A percentile compares a stretch with the other conserved stretches of the same genome.
Evolutionary conservation across 2,797 vertebrate genomes (phyloP).

Genomic region (Enteromius paludinosus): DNA sequence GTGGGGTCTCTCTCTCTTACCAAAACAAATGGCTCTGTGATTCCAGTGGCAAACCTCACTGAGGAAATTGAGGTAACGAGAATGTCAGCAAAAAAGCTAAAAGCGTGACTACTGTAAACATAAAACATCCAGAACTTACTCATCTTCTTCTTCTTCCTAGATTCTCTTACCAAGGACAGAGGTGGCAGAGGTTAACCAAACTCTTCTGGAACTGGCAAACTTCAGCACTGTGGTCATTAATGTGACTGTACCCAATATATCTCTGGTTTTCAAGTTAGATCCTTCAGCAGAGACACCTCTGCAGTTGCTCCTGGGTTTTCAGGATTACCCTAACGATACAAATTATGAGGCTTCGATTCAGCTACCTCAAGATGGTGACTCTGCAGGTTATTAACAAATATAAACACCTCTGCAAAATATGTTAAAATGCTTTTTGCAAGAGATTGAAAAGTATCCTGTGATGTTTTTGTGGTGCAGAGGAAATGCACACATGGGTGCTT

Average conservation of each 20-base stretch:
- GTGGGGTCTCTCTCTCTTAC: slow-evolving; percentile 88
- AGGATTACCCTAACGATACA: slow-evolving; percentile 83
- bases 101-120: neutral
- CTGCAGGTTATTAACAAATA: slow-evolving; percentile 73
- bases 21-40: slow-evolving; percentile 77
- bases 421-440: neutral
- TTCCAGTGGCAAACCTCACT: slow-evolving; percentile 82
- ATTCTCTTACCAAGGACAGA: slow-evolving; percentile 84
- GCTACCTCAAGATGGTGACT: slow-evolving; percentile 73
- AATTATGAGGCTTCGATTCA: slow-evolving; percentile 77
- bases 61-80: slow-evolving; percentile 87
- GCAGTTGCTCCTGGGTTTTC: slow-evolving; percentile 83
- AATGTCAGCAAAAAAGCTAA: neutral
- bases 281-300: slow-evolving; percentile 81
- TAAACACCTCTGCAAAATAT: neutral
- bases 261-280: slow-evolving; percentile 88
- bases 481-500: slow-evolving; percentile 86
- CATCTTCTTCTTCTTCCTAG: slow-evolving; percentile 67
- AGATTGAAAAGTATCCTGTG: neutral
- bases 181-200: slow-evolving; percentile 73
- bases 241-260: slow-evolving; percentile 78
- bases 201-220: slow-evolving; percentile 81
- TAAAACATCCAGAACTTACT: neutral
- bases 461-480: slow-evolving; percentile 51
- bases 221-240: slow-evolving; percentile 86